Percentiles rank a stretch among this genome's conserved stretches.
phyloP scores from a whole-genome alignment of 2,797 vertebrate genomes.

The Corythornis leucogaster region DNA sequence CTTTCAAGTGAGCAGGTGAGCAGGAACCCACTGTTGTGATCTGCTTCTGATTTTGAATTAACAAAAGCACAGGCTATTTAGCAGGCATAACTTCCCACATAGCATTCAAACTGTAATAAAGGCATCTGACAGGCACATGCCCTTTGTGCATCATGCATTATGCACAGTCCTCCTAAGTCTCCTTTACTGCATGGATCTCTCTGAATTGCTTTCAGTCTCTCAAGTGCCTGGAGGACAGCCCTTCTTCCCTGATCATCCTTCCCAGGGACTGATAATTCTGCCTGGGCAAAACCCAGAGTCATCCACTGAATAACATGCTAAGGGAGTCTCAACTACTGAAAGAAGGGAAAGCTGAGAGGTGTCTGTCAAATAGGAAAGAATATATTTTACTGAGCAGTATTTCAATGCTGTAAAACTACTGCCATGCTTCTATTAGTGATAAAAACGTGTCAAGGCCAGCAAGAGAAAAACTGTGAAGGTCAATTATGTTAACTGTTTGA shows the following conservation, averaged over 20 bases:
- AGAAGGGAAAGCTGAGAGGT: neutral
- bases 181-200: neutral
- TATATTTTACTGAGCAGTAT: neutral
- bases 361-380: neutral
- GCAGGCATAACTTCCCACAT: neutral
- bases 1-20: neutral
- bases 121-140: neutral
- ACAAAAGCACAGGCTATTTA: neutral
- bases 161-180: neutral
- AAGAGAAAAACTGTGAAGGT: neutral
- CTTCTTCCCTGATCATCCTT: neutral
- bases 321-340: neutral
- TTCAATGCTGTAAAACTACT: neutral
- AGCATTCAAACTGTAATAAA: neutral
- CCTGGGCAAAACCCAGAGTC: neutral
- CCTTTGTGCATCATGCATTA: neutral
- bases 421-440: neutral
- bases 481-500: neutral
- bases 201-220: neutral
- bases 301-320: neutral
- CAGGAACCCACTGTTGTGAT: neutral
- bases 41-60: neutral
- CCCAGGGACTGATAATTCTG: neutral
- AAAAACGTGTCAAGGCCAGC: rapidly evolving
- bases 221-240: neutral